Percentiles rank a stretch among this genome's conserved stretches.
Evolutionary conservation across 1,140 invertebrate genomes (phyloP).

Genomic region (Danaus melanippus): DNA sequence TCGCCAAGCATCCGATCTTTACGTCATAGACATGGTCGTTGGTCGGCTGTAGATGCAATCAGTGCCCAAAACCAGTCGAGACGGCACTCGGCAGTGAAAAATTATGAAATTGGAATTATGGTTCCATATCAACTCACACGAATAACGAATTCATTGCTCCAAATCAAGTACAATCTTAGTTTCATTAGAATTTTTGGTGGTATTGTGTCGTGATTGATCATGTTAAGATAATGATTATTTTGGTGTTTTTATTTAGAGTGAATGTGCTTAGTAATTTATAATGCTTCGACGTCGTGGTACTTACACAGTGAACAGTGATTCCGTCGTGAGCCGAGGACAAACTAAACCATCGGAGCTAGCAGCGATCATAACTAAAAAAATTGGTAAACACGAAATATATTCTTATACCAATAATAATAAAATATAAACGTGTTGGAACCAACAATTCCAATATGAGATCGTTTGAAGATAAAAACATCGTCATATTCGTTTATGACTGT

Average conservation of each 20-base stretch:
- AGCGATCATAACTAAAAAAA: conserved; percentile 34
- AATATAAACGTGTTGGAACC: not conserved
- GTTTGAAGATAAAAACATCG: conserved; percentile 7
- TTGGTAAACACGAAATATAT: conserved; percentile 25
- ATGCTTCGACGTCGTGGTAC: conserved; percentile 59
- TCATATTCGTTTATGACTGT: conserved; percentile 21
- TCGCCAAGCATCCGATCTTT: conserved; percentile 36
- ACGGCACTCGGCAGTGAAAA: too few relatives aligned
- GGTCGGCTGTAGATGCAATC: too few relatives aligned
- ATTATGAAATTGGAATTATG: too few relatives aligned
- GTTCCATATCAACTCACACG: too few relatives aligned
- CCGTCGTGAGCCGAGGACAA: conserved; percentile 29
- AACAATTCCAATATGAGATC: not conserved
- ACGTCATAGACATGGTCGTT: conserved; percentile 13
- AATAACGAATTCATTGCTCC: too few relatives aligned
- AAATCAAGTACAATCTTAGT: too few relatives aligned
- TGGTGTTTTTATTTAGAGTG: conserved; percentile 25
- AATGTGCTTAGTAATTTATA: conserved; percentile 18
- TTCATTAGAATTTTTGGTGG: not conserved
- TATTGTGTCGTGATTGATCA: conserved; percentile 15
- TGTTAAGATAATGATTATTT: conserved; percentile 27
- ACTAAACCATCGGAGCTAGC: conserved; percentile 31
- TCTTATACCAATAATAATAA: not conserved
- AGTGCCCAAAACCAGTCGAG: too few relatives aligned
- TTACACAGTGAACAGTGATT: conserved; percentile 56